Evolutionary conservation across 2,113 vertebrate species (phyloP).

Genomic region (Dicentrarchus labrax): DNA sequence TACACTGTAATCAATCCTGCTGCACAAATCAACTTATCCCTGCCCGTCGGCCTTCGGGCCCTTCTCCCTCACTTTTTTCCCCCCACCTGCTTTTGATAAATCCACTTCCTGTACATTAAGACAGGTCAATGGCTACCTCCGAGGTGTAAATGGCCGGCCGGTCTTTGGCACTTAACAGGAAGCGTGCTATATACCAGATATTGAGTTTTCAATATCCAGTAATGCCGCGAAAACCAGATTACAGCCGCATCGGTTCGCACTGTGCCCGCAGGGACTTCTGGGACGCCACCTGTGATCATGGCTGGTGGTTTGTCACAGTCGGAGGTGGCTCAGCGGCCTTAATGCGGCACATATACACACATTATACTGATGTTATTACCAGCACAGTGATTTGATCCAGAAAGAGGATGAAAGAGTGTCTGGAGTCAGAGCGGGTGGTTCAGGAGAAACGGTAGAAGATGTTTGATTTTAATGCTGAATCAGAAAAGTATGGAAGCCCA

Average conservation of each 20-base stretch:
- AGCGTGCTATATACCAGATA: constrained; percentile 41
- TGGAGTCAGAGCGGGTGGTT: constrained; percentile 10
- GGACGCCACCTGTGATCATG: constrained; percentile 45
- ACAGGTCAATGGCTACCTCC: constrained; percentile 64
- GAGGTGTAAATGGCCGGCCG: constrained; percentile 63
- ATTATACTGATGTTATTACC: constrained; percentile 38
- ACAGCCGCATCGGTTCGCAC: constrained; percentile 35
- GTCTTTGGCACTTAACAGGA: constrained; percentile 60
- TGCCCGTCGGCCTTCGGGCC: constrained; percentile 20
- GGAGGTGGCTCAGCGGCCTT: not conserved
- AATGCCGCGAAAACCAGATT: constrained; percentile 64
- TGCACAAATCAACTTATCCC: constrained; percentile 79
- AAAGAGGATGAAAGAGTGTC: constrained; percentile 26
- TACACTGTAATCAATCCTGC: constrained; percentile 84
- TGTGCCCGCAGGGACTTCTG: constrained; percentile 24
- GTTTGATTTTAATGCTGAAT: not conserved
- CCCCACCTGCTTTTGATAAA: constrained; percentile 56
- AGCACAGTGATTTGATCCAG: constrained; percentile 36
- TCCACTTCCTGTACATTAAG: constrained; percentile 78
- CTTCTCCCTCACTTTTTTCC: not conserved
- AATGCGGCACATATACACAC: constrained; percentile 43
- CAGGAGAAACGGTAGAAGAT: not conserved
- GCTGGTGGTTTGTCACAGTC: constrained; percentile 39
- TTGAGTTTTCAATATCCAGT: constrained; percentile 67
- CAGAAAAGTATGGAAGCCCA: too few species aligned